A percentile compares a stretch with the other conserved stretches of the same genome.
phyloP scores from a whole-genome alignment of 2,113 vertebrate species.

The Alethe diademata region DNA sequence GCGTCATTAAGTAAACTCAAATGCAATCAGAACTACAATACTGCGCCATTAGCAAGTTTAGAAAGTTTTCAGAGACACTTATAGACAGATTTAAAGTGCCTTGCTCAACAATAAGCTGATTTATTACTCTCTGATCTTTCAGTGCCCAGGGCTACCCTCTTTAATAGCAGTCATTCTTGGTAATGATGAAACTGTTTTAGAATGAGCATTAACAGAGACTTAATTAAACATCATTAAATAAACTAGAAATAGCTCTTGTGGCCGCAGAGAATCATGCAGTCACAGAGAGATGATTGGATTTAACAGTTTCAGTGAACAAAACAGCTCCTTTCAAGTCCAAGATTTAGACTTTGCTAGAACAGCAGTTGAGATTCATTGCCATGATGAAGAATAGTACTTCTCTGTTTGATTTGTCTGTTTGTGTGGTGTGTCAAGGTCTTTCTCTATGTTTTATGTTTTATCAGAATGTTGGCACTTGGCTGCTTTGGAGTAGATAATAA shows the following conservation, averaged over 20 bases:
- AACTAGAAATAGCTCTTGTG: not conserved
- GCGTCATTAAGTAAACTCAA: not conserved
- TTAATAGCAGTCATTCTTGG: not conserved
- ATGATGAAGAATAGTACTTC: not conserved
- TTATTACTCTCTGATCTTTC: not conserved
- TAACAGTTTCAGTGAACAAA: not conserved
- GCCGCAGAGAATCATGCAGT: not conserved
- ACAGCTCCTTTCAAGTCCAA: not conserved
- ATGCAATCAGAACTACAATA: not conserved
- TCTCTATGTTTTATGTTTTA: not conserved
- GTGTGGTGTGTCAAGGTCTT: not conserved
- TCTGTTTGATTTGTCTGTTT: not conserved
- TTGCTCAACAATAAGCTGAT: not conserved
- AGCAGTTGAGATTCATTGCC: not conserved
- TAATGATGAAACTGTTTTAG: not conserved
- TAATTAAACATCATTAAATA: constrained; percentile 17
- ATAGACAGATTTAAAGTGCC: not conserved
- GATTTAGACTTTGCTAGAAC: not conserved
- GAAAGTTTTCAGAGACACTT: not conserved
- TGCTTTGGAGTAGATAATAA: not conserved
- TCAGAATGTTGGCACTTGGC: not conserved
- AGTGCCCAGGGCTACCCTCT: not conserved
- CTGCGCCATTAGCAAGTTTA: not conserved
- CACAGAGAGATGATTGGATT: not conserved
- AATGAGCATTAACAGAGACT: not conserved